Conservation (phyloP, 2,888 invertebrate genomes). For the Prosopocoilus inquinatus region DNA sequence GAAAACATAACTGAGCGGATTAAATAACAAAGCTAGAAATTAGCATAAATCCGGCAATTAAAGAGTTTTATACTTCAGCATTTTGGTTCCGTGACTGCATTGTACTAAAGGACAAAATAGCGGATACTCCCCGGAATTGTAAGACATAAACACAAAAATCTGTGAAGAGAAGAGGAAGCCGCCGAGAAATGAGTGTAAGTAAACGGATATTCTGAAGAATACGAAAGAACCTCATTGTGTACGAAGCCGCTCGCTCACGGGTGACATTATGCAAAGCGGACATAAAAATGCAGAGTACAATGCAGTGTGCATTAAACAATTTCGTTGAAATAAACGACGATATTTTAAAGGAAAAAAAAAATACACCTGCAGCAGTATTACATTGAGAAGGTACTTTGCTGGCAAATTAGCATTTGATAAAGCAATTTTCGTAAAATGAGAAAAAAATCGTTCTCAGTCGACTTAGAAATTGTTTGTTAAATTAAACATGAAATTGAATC, state of each 20-base stretch:
- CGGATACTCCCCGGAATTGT: conserved; percentile 38
- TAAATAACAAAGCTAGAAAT: conserved; percentile 25
- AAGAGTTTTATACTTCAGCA: conserved; percentile 33
- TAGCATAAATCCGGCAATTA: conserved; percentile 38
- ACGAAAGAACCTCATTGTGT: conserved; percentile 44
- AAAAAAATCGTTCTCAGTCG: too few species aligned
- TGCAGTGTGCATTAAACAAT: conserved; percentile 23
- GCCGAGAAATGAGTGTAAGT: conserved; percentile 37
- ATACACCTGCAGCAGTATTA: too few species aligned
- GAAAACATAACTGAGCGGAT: conserved; percentile 10
- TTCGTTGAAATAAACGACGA: neutral
- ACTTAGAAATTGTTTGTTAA: too few species aligned
- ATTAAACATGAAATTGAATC: too few species aligned
- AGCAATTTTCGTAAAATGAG: too few species aligned
- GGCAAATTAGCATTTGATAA: too few species aligned
- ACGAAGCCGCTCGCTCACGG: conserved; percentile 41
- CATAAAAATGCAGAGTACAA: conserved; percentile 27
- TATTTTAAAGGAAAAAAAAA: too few species aligned
- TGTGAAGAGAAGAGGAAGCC: conserved; percentile 32
- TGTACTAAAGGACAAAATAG: conserved; percentile 36
- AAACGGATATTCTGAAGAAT: conserved; percentile 40
- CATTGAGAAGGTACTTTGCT: too few species aligned
- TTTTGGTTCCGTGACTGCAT: conserved; percentile 28
- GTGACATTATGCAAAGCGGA: conserved; percentile 46
- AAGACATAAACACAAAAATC: conserved; percentile 42